These are phyloP conservation scores for Drosophila pallidifrons DNA, from an alignment of 1,140 invertebrate species.

Conservation along the genomic window DNA sequence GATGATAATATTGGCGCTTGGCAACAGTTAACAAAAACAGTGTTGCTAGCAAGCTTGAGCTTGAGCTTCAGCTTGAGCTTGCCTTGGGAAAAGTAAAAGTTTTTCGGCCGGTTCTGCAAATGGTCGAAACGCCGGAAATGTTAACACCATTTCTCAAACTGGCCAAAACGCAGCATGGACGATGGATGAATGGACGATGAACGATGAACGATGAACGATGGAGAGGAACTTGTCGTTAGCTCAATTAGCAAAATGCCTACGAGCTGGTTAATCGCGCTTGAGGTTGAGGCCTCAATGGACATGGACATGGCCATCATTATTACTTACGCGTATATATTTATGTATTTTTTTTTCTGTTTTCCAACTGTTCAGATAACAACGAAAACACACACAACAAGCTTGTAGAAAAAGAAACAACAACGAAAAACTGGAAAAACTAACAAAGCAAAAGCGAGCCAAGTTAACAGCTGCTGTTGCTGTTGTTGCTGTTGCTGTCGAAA, in stretches of 20 bases:
- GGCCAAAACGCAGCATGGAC: conserved; percentile 24
- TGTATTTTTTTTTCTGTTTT: conserved; percentile 5
- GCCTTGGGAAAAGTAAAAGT: conserved; percentile 73
- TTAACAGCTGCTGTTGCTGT: conserved; percentile 18
- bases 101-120: conserved; percentile 65
- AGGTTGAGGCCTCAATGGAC: conserved; percentile 46
- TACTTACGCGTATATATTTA: conserved; percentile 24
- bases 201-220: conserved; percentile 25
- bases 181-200: conserved; percentile 26
- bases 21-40: conserved; percentile 2
- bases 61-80: not conserved
- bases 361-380: conserved; percentile 48
- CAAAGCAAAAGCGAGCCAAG: conserved; percentile 1
- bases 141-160: conserved; percentile 76
- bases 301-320: conserved; percentile 65
- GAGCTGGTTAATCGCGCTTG: conserved; percentile 43
- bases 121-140: conserved; percentile 72
- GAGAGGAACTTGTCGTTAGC: conserved; percentile 69
- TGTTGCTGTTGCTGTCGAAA: conserved; percentile 9
- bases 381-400: conserved; percentile 18
- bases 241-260: conserved; percentile 77
- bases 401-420: conserved; percentile 4
- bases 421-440: conserved; percentile 15
- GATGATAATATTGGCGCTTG: conserved; percentile 41
- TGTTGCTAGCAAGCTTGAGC: not conserved